Evolutionary conservation across 2,113 vertebrate species (phyloP), one percentile per base, ranked within the genome.

Genomic region (Morone chrysops): DNA sequence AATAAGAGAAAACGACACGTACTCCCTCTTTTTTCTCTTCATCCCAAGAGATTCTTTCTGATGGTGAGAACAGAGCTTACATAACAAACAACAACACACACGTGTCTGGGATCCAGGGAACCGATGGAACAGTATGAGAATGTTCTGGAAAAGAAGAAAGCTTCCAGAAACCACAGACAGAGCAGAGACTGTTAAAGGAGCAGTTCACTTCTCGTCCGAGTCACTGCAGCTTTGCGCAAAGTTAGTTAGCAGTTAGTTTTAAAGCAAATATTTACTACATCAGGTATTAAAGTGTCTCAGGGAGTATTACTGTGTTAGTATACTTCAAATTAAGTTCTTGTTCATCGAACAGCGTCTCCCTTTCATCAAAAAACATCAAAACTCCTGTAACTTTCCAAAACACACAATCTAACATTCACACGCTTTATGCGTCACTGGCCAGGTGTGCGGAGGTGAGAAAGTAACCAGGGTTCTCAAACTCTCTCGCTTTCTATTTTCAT

Each of bases 51-150:
- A 82, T 82, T 84, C 54, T 63, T 63, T 75, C 75, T 73, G 41
- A 85, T 88, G 85, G 88, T 89, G 88, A 92, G 90, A 91, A 91
- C 83, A 54, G 87, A 36, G 73, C 72, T 91, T 92, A 88, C 78
- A 84, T 90, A 93, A 93, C 77, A 83, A 89, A 87, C 74, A 86
- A 89, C 77, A 71, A 61, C 77, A 80, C 48, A 57, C 61, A 65
- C 60, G 47, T 8, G 73, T 67, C 41, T 73, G 68, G 86, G 82
- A 80, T 91, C 91, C 82, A 75, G 84, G 91, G 71, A 88, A 88
- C 75, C 74, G 5, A 73, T 65, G 84, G 66, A 82, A 76, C 45
- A 71, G 72, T 81, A 85, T 75, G 81, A 88, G 90, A 93, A 92
- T 88, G 87, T 85, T 83, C 79, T 88, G 85, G 83, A 86, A 86